Percentiles rank a stretch among this genome's conserved stretches.
phyloP scores from a whole-genome alignment of 2,888 invertebrate species.

The Ornithoptera alexandrae region DNA sequence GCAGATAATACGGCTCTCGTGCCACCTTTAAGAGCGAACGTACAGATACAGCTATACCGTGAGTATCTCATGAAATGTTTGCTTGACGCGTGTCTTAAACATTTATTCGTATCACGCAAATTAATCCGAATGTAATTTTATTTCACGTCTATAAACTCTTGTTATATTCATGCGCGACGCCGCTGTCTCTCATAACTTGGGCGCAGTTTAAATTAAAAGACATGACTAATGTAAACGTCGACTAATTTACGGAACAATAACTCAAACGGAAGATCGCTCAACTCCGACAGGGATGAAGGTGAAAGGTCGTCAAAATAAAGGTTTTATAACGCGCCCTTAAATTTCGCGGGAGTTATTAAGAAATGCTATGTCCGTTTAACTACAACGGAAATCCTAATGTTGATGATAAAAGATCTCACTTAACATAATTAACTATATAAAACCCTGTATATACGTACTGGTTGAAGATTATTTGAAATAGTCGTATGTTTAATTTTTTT shows the following conservation, averaged over 20 bases:
- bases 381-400: too few species aligned
- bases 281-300: constrained; percentile 36
- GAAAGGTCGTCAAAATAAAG: constrained; percentile 37
- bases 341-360: not conserved
- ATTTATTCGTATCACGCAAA: constrained; percentile 4
- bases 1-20: constrained; percentile 86
- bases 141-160: not conserved
- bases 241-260: constrained; percentile 48
- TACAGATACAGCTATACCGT: constrained; percentile 85
- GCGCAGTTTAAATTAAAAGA: constrained; percentile 30
- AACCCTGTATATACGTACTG: too few species aligned
- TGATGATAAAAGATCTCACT: too few species aligned
- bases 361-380: too few species aligned
- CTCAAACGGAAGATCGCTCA: constrained; percentile 36
- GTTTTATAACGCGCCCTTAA: constrained; percentile 10
- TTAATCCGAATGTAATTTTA: not conserved
- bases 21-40: constrained; percentile 82
- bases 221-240: constrained; percentile 36
- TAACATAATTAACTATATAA: too few species aligned
- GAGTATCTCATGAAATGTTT: constrained; percentile 53
- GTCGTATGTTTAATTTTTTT: too few species aligned
- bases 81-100: constrained; percentile 1
- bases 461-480: too few species aligned
- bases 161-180: not conserved
- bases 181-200: not conserved